Base-by-base conservation (phyloP, 2,113 vertebrate species). In the Noturus placidus region DNA sequence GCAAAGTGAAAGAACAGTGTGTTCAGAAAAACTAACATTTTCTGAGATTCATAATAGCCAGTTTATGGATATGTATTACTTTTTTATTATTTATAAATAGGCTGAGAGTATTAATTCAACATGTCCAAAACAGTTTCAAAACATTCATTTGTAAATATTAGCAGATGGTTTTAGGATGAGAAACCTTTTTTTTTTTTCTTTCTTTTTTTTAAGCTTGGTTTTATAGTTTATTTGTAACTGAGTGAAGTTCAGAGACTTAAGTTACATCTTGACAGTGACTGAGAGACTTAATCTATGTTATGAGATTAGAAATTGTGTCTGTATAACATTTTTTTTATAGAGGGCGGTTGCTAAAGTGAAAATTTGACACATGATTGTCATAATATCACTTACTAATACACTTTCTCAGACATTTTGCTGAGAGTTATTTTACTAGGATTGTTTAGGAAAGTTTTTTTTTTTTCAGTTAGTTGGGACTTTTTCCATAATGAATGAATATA, bases 61-160 rank as follows among this genome's bases (percentile, higher is more conserved):
- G 5, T 52, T 84, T 15, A 20, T 69, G 63, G n/a, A 46, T 69
- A 54, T 27, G 67, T 56, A 25, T 54, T 33, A 35, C n/a, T 84
- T 54, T 84, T n/a, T 54, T 82, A 15, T 19, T 83, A 84, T 84
- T 84, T 54, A 46, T 72, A 38, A 35, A 35, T 54, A 56, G 30
- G 52, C 83, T 84, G 65, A 72, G 30, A 84, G 52, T 54, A 69
- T 84, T 70, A 52, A 69, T 80, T 80, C 5, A 56, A 13, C 17
- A 80, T 42, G 33, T n/a, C 46, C n/a, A 5, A 69, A 38, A 57
- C n/a, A 27, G 0, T 57, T 59, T 42, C 9, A 54, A 76, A 85
- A 7, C 20, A 82, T 82, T 82, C 0, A 27, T 82, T 61, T 61
- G 56, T 56, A 82, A 61, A 82, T 27, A 82, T 42, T 22, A 22